Evolutionary conservation across 1,140 invertebrate genomes (phyloP).

Genomic region (Aplysia californica): DNA sequence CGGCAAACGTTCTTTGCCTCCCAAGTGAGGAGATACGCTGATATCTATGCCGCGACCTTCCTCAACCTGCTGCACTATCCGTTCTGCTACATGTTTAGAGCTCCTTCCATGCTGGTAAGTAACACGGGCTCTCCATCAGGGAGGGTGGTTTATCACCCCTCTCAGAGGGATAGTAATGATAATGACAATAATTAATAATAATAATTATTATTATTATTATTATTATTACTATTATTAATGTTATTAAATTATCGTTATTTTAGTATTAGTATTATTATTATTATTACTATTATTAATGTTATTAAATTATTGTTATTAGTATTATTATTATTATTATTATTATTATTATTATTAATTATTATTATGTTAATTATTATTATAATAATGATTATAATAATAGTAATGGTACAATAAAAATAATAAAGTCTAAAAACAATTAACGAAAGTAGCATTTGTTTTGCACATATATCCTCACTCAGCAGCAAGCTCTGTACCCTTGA

Average conservation of each 20-base stretch:
- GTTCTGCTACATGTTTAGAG: slow-evolving; percentile 85
- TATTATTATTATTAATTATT: too few relatives aligned
- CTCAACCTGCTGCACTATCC: slow-evolving; percentile 98
- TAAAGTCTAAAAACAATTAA: too few relatives aligned
- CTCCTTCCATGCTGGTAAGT: slow-evolving; percentile 68
- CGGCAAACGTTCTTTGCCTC: slow-evolving; percentile 98
- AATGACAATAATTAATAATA: background rate
- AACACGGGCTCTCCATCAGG: background rate
- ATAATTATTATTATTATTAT: background rate
- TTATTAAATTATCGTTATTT: background rate
- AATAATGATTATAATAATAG: too few relatives aligned
- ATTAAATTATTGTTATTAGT: too few relatives aligned
- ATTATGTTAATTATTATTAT: too few relatives aligned
- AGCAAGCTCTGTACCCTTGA: too few relatives aligned
- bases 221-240: background rate
- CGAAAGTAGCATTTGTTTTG: too few relatives aligned
- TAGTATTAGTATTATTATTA: background rate
- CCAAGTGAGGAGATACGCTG: slow-evolving; percentile 91
- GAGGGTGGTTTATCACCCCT: background rate
- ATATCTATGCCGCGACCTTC: slow-evolving; percentile 94
- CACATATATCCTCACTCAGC: too few relatives aligned
- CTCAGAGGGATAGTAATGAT: background rate
- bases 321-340: too few relatives aligned
- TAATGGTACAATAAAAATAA: too few relatives aligned
- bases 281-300: too few relatives aligned